These are phyloP conservation scores for Sceliomorpha sp. DNA, from an alignment of 2,888 invertebrate species.

Conservation along the genomic window DNA sequence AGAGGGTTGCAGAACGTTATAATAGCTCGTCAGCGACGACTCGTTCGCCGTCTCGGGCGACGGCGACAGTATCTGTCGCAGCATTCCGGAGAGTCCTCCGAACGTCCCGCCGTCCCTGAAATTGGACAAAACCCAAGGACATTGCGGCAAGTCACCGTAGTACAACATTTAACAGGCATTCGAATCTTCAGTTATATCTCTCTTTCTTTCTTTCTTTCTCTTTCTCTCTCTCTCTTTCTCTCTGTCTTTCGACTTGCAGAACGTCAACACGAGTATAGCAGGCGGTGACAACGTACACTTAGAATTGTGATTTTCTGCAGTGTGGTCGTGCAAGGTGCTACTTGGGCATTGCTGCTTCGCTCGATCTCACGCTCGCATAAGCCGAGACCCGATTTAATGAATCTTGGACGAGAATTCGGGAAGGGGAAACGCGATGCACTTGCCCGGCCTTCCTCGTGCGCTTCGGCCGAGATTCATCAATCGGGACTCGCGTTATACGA, in stretches of 20 bases:
- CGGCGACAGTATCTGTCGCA: constrained; percentile 78
- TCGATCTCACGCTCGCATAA: constrained; percentile 12
- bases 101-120: constrained; percentile 77
- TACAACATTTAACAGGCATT: constrained; percentile 22
- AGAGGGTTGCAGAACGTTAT: constrained; percentile 67
- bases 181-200: constrained; percentile 13
- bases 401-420: no score
- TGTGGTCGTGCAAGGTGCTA: constrained; percentile 75
- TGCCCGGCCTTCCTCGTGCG: no score
- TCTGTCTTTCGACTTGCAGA: constrained; percentile 53
- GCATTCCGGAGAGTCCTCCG: constrained; percentile 78
- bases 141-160: constrained; percentile 65
- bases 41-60: constrained; percentile 75
- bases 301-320: constrained; percentile 64
- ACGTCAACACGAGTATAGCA: constrained; percentile 67
- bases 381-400: no score
- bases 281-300: constrained; percentile 61
- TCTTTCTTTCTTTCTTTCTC: no score
- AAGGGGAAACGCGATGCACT: no score
- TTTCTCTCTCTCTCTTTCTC: constrained; percentile 15
- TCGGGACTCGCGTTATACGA: no score
- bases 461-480: no score
- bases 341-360: constrained; percentile 66
- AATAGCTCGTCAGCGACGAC: constrained; percentile 59
- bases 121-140: constrained; percentile 76